Conservation (phyloP, 2,888 invertebrate species). For the Cataglyphis cursor region DNA sequence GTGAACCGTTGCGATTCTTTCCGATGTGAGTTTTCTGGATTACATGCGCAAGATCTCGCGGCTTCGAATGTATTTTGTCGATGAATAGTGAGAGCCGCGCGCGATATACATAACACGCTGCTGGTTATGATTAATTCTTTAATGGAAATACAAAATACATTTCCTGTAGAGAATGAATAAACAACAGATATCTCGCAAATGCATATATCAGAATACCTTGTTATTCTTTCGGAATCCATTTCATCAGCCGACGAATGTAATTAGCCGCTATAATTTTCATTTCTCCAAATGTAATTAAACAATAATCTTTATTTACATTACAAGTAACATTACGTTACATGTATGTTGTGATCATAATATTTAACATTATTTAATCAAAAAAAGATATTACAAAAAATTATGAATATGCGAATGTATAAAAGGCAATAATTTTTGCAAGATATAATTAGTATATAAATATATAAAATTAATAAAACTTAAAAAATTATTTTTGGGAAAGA, state of each 20-base stretch:
- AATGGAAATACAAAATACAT: conserved; percentile 50
- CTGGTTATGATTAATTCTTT: conserved; percentile 60
- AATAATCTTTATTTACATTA: not conserved
- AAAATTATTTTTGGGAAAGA: not conserved
- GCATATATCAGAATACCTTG: not conserved
- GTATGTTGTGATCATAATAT: not conserved
- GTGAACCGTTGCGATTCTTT: conserved; percentile 54
- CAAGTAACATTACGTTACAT: not conserved
- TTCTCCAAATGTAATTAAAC: not conserved
- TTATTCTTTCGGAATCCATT: not conserved
- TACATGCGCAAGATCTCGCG: conserved; percentile 53
- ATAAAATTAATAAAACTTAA: conserved; percentile 33
- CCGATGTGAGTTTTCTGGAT: conserved; percentile 53
- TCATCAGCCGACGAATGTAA: not conserved
- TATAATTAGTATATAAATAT: conserved; percentile 2
- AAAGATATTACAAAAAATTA: conserved; percentile 13
- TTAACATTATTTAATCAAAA: not conserved
- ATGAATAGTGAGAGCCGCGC: conserved; percentile 3
- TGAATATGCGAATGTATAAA: not conserved
- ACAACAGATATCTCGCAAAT: conserved; percentile 36
- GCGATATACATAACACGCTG: conserved; percentile 4
- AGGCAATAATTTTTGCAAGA: conserved; percentile 6
- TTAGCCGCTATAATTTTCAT: conserved; percentile 13
- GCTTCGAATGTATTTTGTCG: conserved; percentile 48
- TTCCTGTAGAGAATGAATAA: not conserved